Base-by-base conservation (phyloP, 2,888 invertebrate species). In the Himalopsyche anomala region DNA sequence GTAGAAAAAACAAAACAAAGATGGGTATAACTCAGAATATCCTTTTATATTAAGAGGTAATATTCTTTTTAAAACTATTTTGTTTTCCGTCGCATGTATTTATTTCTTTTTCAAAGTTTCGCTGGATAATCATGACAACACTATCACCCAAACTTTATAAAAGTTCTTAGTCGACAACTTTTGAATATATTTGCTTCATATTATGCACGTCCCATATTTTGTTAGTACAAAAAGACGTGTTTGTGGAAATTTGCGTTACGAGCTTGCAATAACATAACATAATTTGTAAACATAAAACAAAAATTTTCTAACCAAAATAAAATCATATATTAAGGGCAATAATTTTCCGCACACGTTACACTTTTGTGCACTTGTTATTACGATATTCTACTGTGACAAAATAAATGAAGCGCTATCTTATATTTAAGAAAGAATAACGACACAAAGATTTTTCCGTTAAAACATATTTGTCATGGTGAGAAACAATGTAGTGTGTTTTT, bases 121-220 rank as follows among this genome's bases (percentile, higher is more conserved):
- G 19, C 6, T 28, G 62, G 62, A 62, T 62, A 62, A 62, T 62
- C 62, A 62, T 19, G 62, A 62, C 62, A 62, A 62, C 62, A 62
- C 62, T 62, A 62, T 62, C 62, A 62, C 11, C 19, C n/a, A 19
- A 62, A 62, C 62, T 62, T 62, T 62, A 11, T 19, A 19, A 62
- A 62, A 62, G 62, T 62, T 62, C 19, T 19, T 12, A 62, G 62
- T 28, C 62, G 28, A 28, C 19, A 62, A 62, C 62, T 62, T 62
- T 62, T 62, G 62, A 62, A 62, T 62, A 62, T 62, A 62, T 62
- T 62, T 62, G 62, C 19, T 62, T 9, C 62, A 28, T 62, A 62
- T 62, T 62, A 62, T 62, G 62, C 62, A 62, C 62, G 62, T 62
- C 62, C 62, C 62, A 62, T 62, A 62, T 19, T 19, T 62, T 62